A percentile compares a stretch with the other conserved stretches of the same genome.
phyloP scores from a whole-genome alignment of 1,140 invertebrate species.

The Lordiphosa collinella region DNA sequence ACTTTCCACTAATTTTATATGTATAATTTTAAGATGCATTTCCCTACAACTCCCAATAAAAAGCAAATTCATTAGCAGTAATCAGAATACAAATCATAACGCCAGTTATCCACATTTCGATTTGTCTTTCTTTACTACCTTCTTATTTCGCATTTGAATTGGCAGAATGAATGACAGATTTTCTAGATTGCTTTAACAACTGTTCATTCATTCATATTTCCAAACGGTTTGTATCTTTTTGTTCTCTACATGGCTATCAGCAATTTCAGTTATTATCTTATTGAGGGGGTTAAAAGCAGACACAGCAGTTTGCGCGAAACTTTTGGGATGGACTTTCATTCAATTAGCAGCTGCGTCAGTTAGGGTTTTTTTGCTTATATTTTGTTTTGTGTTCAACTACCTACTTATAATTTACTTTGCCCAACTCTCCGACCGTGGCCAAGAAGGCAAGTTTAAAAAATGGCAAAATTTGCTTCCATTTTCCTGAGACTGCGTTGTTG shows the following conservation, averaged over 20 bases:
- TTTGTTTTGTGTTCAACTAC: slow-evolving; percentile 37
- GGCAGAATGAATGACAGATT: no score
- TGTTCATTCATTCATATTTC: no score
- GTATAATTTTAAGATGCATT: no score
- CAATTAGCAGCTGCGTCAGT: slow-evolving; percentile 48
- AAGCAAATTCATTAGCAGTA: no score
- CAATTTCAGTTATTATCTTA: slow-evolving; percentile 7
- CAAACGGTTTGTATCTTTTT: neutral
- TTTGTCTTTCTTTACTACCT: no score
- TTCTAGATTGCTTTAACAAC: no score
- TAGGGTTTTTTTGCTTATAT: slow-evolving; percentile 26
- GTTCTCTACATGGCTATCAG: slow-evolving; percentile 1
- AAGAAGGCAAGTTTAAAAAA: slow-evolving; percentile 2
- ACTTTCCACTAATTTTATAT: no score
- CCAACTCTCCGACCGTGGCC: neutral
- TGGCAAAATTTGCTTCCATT: slow-evolving; percentile 61
- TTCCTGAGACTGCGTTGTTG: slow-evolving; percentile 36
- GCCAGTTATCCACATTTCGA: no score
- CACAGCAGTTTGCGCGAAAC: slow-evolving; percentile 20
- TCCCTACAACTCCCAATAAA: no score
- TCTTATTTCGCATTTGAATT: no score
- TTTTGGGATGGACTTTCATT: slow-evolving; percentile 44
- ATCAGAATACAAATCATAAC: no score
- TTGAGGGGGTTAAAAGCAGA: neutral
- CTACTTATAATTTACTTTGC: slow-evolving; percentile 24